Percentiles rank a stretch among this genome's conserved stretches.
phyloP scores from a whole-genome alignment of 2,113 vertebrate species.

The Addax nasomaculatus region DNA sequence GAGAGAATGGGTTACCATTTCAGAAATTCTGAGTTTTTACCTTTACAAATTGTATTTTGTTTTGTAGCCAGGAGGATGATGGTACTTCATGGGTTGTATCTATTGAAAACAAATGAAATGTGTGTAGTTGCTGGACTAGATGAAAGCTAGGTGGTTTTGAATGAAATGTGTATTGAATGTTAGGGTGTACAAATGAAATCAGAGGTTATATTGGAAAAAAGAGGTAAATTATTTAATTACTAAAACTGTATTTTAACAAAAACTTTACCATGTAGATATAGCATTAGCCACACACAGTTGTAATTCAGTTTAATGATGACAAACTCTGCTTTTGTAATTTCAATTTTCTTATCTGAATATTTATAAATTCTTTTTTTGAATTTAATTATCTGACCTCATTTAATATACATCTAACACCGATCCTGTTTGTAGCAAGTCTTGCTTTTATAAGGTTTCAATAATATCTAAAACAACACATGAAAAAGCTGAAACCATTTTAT shows the following conservation, averaged over 20 bases:
- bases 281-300: constrained; percentile 68
- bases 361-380: constrained; percentile 86
- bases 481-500: constrained; percentile 78
- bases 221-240: constrained; percentile 72
- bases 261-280: constrained; percentile 77
- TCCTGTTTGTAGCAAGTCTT: constrained; percentile 82
- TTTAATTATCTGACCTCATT: constrained; percentile 85
- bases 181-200: constrained; percentile 63
- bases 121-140: constrained; percentile 14
- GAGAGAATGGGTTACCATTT: constrained; percentile 76
- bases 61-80: constrained; percentile 77
- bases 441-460: constrained; percentile 84
- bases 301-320: constrained; percentile 81
- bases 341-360: constrained; percentile 86
- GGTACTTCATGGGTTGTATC: constrained; percentile 70
- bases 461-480: constrained; percentile 70
- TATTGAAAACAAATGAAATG: constrained; percentile 64
- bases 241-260: constrained; percentile 77
- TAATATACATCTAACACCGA: constrained; percentile 80
- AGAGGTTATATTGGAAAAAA: constrained; percentile 64
- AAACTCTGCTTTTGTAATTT: constrained; percentile 86
- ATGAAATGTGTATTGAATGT: constrained; percentile 64
- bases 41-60: constrained; percentile 76
- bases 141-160: constrained; percentile 73
- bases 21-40: constrained; percentile 80